Base-by-base conservation (phyloP, 2,888 invertebrate species). In the Lymantria monacha region DNA sequence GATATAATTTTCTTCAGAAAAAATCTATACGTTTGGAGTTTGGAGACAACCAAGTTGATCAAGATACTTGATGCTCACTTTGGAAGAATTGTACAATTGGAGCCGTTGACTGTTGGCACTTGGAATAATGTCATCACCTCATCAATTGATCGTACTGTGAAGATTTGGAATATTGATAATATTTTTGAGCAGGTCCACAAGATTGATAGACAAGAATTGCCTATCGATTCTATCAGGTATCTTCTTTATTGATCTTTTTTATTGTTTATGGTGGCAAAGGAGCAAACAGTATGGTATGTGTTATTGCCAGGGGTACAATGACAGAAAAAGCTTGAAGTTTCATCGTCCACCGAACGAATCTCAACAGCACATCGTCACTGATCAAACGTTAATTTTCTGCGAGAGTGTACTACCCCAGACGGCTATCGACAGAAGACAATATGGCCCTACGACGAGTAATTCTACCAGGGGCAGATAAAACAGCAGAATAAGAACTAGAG, bases 141-240 rank as follows among this genome's bases (percentile, higher is more conserved):
- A 0, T 99, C 99, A 0, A 98, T 99, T 45, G 99, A 99, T 83
- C 94, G 99, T 55, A 98, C 98, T 0, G 98, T 99, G 8, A 99
- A 99, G 92, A 98, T 99, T 5, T 99, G 99, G 99, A 99, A 99
- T 81, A 98, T 99, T 51, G 98, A 99, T 82, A 99, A 99, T 81
- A 99, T 99, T 62, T 98, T 98, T 74, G 99, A 99, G 77, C 98
- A 98, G 83, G 98, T 98, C 0, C 98, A 98, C 76, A 97, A 97
- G 40, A 98, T 99, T 61, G 97, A 98, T 74, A 92, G 98, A 9
- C 98, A 99, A 78, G 99, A 99, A 76, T 90, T 98, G 54, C 97
- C 98, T 66, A 97, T 99, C 53, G 99, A 99, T 81, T 94, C 95
- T 15, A 96, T 99, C 44, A 95, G 96, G 96, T 96, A 79, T 22